Percentiles rank a stretch among this genome's conserved stretches.
These are phyloP conservation scores for Brachyptera putata DNA, from an alignment of 2,888 invertebrate genomes.

Conservation along the genomic window DNA sequence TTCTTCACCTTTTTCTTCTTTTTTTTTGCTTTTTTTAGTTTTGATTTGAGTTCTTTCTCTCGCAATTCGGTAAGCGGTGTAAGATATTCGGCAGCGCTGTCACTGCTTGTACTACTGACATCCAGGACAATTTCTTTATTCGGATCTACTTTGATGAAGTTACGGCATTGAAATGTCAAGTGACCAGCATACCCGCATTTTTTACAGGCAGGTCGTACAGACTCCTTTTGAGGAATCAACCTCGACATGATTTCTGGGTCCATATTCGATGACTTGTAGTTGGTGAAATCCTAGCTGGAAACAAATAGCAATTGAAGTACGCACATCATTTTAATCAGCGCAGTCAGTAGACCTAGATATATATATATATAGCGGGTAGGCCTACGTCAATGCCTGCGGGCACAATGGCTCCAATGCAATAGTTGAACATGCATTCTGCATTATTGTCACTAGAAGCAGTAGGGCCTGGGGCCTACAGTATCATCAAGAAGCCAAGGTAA, in stretches of 20 bases:
- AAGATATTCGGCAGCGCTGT: conserved; percentile 74
- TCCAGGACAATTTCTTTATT: conserved; percentile 89
- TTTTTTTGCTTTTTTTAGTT: conserved; percentile 59
- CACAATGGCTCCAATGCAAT: too few species aligned
- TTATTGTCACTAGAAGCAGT: too few species aligned
- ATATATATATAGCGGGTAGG: too few species aligned
- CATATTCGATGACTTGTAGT: too few species aligned
- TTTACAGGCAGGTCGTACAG: conserved; percentile 80
- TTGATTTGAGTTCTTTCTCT: conserved; percentile 70
- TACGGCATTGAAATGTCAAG: conserved; percentile 91
- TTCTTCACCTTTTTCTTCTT: conserved; percentile 47
- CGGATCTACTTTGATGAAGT: conserved; percentile 90
- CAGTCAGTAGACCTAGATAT: too few species aligned
- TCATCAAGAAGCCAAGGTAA: too few species aligned
- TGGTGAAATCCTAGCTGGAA: too few species aligned
- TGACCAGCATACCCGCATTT: conserved; percentile 96
- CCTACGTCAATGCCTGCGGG: too few species aligned
- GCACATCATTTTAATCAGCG: too few species aligned
- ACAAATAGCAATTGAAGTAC: too few species aligned
- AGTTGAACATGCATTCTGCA: too few species aligned
- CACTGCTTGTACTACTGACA: conserved; percentile 91
- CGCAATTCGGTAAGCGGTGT: conserved; percentile 78
- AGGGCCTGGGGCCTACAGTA: too few species aligned
- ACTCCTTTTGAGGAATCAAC: conserved; percentile 61
- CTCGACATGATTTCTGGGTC: conserved; percentile 49